Base-by-base conservation (phyloP, 2,888 invertebrate species). In the Cheilosia urbana region DNA sequence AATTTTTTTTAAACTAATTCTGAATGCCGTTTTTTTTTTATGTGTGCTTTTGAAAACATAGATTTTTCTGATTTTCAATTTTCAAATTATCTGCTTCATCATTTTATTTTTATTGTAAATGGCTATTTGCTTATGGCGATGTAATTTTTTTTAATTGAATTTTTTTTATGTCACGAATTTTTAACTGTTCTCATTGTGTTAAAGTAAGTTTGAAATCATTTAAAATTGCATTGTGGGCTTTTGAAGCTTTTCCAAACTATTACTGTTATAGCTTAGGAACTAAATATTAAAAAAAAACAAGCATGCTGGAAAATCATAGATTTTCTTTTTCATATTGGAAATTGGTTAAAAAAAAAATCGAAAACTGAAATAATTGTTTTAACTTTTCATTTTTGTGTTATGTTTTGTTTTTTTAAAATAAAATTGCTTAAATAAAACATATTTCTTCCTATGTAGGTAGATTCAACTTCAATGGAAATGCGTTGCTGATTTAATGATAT, bases 161-260 rank as follows among this genome's bases (percentile, higher is more conserved):
- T 49, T 68, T 37, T 37, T 37, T 37, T 37, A 34, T 13, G 4
- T 66, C 47, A 58, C 27, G 34, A 19, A 42, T 42, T 19, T 47
- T 69, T 71, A 57, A 65, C 58, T 66, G 62, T 68, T 73, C 62
- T 51, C 72, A 68, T 78, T 68, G 69, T 47, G 3, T 7, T 17
- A 19, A 37, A 72, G 58, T 47, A 21, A 49, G 49, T 51, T 65
- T 34, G 37, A 68, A n/a, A 78, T 19, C 40, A 72, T 53, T 76
- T 60, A 27, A 51, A 62, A 45, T 34, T 83, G 77, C 83, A 83
- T 83, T 83, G 49, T 78, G 78, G 78, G 83, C 83, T 73, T 79
- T 73, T 62, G 42, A 65, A 83, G 72, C 78, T 82, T 47, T 72
- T 49, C 5, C 45, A 37, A 58, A 6, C 47, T 51, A 6, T 58